Base-by-base conservation (phyloP, 2,888 invertebrate species). In the Patella pellucida region DNA sequence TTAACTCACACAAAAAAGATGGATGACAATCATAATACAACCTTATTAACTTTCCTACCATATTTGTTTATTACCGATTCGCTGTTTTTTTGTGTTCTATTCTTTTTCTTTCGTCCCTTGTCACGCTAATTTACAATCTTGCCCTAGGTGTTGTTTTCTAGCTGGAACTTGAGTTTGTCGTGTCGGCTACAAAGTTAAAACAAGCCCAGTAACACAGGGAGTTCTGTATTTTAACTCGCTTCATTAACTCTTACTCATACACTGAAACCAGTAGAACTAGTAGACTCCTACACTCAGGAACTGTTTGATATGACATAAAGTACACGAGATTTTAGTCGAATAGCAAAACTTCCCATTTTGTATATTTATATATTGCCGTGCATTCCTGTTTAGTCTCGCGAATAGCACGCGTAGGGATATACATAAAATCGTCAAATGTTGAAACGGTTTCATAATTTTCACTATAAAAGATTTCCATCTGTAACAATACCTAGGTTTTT, bases 91-190 rank as follows among this genome's bases (percentile, higher is more conserved):
- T 23, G 19, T 62, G 19, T 23, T 9, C 14, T 19, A 23, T 23
- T 23, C 23, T 62, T 23, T 62, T 62, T 62, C 62, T 62, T 23
- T 62, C 19, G 19, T 62, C 23, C 23, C 62, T 23, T 62, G 62
- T 62, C 62, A 62, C 62, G 62, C 23, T 62, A 62, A 62, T 62
- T 62, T 62, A 62, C 62, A 62, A 62, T 62, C 62, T 12, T 19
- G 62, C 62, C 62, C 23, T 19, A 23, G 62, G 62, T 62, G 23
- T 23, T 19, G 23, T 62, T 62, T 62, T 23, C 12, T 62, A 19
- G 19, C 23, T 62, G 23, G 19, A 62, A 62, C 62, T 62, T 41
- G 41, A 41, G 62, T 12, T 62, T 62, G 19, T 62, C 62, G 23
- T 62, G 62, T 62, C 19, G 62, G 14, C 19, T 23, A 62, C 62